A percentile compares a stretch with the other conserved stretches of the same genome.
These are phyloP conservation scores for Elymnias hypermnestra DNA, from an alignment of 1,140 invertebrate genomes.

Conservation along the genomic window DNA sequence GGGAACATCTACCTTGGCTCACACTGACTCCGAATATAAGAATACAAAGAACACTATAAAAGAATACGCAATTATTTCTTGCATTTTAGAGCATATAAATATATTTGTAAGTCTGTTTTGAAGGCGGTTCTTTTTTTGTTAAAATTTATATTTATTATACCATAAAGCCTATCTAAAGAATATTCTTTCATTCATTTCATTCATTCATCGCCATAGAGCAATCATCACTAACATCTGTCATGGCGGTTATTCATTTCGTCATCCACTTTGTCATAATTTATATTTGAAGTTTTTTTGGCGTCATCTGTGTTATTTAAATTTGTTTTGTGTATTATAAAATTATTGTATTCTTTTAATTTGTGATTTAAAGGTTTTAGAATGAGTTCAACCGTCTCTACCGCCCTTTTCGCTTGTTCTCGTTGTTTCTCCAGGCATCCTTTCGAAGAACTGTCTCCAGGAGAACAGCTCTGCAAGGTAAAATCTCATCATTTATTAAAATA, in stretches of 20 bases:
- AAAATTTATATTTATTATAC: too few species aligned
- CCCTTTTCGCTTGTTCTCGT: conserved; percentile 93
- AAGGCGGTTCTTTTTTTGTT: too few species aligned
- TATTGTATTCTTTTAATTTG: conserved; percentile 6
- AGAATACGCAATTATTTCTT: too few species aligned
- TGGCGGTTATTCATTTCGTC: conserved; percentile 29
- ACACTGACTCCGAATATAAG: too few species aligned
- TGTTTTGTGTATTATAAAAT: neutral
- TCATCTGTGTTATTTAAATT: conserved; percentile 16
- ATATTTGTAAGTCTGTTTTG: too few species aligned
- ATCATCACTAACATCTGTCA: conserved; percentile 18
- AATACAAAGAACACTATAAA: too few species aligned
- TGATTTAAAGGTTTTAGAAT: conserved; percentile 28
- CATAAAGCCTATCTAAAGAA: too few species aligned
- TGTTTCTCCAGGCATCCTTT: conserved; percentile 96
- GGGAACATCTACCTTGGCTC: too few species aligned
- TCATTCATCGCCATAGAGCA: too few species aligned
- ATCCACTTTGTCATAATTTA: conserved; percentile 26
- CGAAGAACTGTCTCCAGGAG: conserved; percentile 94
- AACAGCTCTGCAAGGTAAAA: conserved; percentile 96
- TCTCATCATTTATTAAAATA: neutral
- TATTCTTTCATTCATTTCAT: too few species aligned
- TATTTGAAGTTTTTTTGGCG: conserved; percentile 23
- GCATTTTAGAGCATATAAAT: too few species aligned
- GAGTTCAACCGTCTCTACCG: conserved; percentile 53